Percentiles rank a stretch among this genome's conserved stretches.
phyloP scores from a whole-genome alignment of 2,797 vertebrate species.

The Aselliscus stoliczkanus region DNA sequence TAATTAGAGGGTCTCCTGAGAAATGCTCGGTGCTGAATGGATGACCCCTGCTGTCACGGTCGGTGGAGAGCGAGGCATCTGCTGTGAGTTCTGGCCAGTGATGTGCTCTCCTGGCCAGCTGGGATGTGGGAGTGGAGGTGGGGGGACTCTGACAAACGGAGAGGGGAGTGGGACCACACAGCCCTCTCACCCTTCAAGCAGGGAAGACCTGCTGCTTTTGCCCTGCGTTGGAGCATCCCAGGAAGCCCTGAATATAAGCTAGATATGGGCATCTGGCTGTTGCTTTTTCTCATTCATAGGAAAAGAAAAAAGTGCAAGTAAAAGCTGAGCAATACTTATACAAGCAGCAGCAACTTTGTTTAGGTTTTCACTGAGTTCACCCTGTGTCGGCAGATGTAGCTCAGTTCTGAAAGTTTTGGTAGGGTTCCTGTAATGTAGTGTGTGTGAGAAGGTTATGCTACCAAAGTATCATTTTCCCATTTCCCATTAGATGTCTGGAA shows the following conservation, averaged over 20 bases:
- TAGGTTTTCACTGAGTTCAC: background rate
- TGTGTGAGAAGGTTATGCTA: background rate
- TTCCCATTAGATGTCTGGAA: background rate
- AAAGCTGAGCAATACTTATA: background rate
- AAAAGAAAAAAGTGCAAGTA: background rate
- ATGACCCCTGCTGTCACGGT: background rate
- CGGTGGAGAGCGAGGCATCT: background rate
- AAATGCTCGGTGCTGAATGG: background rate
- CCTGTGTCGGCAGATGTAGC: accelerated
- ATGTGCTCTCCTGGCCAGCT: background rate
- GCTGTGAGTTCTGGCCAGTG: background rate
- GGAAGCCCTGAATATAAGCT: background rate
- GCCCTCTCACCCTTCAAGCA: background rate
- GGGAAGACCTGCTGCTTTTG: background rate
- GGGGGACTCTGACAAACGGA: background rate
- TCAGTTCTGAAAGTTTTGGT: background rate
- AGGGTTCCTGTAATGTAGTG: background rate
- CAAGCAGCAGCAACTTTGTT: background rate
- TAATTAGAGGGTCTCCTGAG: background rate
- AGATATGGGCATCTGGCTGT: background rate
- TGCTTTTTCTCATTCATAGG: background rate
- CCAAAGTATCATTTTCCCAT: background rate
- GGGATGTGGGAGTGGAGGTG: too few species aligned
- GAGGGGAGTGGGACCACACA: background rate
- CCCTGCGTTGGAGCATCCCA: background rate